These are phyloP conservation scores for Saguinus imperator DNA, from an alignment of 2,113 vertebrate species.

Conservation along the genomic window DNA sequence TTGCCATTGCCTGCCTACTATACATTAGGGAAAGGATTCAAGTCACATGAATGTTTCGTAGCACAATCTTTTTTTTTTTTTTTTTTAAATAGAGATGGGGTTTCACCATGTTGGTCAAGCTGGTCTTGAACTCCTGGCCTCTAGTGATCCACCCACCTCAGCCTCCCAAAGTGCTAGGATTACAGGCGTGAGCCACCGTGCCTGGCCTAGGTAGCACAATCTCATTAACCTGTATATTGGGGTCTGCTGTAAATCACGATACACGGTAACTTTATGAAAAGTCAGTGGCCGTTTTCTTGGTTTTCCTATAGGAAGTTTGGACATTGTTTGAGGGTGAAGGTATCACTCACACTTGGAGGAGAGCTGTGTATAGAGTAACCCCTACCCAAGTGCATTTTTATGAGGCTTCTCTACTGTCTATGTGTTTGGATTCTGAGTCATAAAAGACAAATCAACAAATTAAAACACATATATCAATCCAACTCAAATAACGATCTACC, in stretches of 20 bases:
- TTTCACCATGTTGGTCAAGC: too few species aligned
- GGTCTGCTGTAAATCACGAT: background rate
- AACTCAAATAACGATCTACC: constrained; percentile 74
- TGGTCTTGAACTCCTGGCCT: too few species aligned
- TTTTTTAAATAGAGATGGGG: too few species aligned
- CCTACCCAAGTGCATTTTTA: background rate
- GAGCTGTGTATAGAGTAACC: accelerated
- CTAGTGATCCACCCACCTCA: too few species aligned
- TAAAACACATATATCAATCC: background rate
- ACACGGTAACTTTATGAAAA: background rate
- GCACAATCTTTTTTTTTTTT: background rate
- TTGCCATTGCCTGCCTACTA: background rate
- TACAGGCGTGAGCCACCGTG: too few species aligned
- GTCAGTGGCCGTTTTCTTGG: background rate
- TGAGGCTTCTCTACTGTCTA: background rate
- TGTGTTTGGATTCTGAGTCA: background rate
- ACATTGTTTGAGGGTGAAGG: background rate
- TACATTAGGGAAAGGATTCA: background rate
- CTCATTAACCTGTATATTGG: too few species aligned
- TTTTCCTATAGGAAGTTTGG: background rate
- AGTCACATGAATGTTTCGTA: too few species aligned
- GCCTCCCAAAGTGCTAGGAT: too few species aligned
- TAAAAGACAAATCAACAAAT: background rate
- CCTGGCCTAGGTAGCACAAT: background rate
- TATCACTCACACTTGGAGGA: background rate